Base-by-base conservation (phyloP, 2,888 invertebrate genomes). In the Leptopterna dolabrata region DNA sequence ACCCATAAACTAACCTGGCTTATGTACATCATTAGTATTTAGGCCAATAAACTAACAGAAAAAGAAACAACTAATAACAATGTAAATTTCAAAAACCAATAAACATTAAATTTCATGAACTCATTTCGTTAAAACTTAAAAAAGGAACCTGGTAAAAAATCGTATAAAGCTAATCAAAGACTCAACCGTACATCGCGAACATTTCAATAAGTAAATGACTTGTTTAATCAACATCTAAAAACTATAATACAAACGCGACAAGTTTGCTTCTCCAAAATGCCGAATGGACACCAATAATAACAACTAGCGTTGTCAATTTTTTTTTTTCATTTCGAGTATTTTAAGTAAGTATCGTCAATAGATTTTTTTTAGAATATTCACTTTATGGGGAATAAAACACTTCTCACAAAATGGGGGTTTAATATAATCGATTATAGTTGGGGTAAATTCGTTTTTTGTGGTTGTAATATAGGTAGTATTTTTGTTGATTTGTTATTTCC, bases 171-270 rank as follows among this genome's bases (percentile, higher is more conserved):
- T 47, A 45, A 19, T 41, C 45, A 19, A 63, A 63, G 63, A 63
- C 63, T 78, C 43, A 47, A 78, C 78, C 45, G 45, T 78, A 78
- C 78, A 78, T n/a, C 24, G 45, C 7, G 78, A 45, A 78, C 78
- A 45, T 19, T 45, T 78, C 0, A 14, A 43, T 27, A 24, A 78
- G 45, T 24, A 76, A 19, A 45, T 19, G 19, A 41, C 13, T 43
- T 36, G 16, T 55, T 55, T 55, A 19, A 55, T 63, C 63, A 27
- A 63, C 51, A 63, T 63, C 63, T 63, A 63, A 55, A 27, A 11
- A 9, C 47, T 16, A 14, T 43, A 43, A 43, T 43, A 47, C 24
- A 27, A 63, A 63, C 63, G 63, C 24, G 27, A 63, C 63, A 63
- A 27, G 63, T 63, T 63, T 24, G n/a, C 24, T 9, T 47, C 47